Evolutionary conservation across 2,797 vertebrate genomes (phyloP), one percentile per base, ranked within the genome.

Genomic region (Eutrigla gurnardus): DNA sequence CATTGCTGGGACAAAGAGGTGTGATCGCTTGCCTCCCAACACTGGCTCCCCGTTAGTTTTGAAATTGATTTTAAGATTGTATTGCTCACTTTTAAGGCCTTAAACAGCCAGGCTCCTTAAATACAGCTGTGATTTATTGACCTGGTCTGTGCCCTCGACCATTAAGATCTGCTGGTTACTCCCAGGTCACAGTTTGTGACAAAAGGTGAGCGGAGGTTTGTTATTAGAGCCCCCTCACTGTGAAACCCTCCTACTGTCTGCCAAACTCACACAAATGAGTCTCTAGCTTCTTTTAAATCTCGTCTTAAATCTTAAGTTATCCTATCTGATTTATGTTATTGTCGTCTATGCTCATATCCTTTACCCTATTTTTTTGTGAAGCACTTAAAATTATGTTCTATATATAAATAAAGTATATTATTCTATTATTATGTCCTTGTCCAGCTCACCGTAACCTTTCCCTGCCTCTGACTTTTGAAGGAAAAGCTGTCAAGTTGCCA

Each of bases 401-500:
- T 25, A 25, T 25, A 25, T 25, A 25, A 25, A 25, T 25, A 25
- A 25, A 25, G 25, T 25, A 25, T 25, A 25, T 1, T 25, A 25
- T 25, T 25, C 25, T 25, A 25, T 25, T 25, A 25, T 25, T 25
- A 25, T 25, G 25, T 25, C 12, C n/a, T 45, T 12, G 2, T 62
- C 62, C n/a, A 7, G 4, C 75, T 67, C 46, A 6, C 40, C 2
- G 35, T 33, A 45, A 59, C 78, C 63, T 83, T 62, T 80, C 13
- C 43, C 52, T 67, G 63, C 57, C 76, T 65, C 52, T 13, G 12
- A 47, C 64, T 77, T 83, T 65, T 65, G 13, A 72, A 46, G 77
- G 65, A 62, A 43, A 79, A 70, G 78, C 70, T 58, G 66, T 55
- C 13, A 40, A 62, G 75, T 46, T 84, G 53, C 58, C 60, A 40